phyloP scores from a whole-genome alignment of 2,888 invertebrate genomes.

The Steinernema carpocapsae region DNA sequence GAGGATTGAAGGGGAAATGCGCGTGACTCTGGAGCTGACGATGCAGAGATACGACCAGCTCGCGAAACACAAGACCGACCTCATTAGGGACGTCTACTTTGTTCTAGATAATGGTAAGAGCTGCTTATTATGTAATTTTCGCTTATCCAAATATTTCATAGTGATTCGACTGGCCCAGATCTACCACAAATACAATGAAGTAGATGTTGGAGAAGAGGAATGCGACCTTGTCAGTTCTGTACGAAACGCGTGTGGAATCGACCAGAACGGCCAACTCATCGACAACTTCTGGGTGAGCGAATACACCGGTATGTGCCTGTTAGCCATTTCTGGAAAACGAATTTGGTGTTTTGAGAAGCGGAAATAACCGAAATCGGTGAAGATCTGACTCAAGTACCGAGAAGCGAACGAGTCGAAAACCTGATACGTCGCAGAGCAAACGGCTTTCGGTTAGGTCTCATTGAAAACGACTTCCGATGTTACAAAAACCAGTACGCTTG shows the following conservation, averaged over 20 bases:
- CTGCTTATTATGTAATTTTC: too few relatives aligned
- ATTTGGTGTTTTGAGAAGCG: slow-evolving; percentile 35
- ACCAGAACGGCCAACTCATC: slow-evolving; percentile 47
- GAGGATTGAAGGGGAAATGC: slow-evolving; percentile 57
- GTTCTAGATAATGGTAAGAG: slow-evolving; percentile 27
- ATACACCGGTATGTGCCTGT: slow-evolving; percentile 37
- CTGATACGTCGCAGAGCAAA: not conserved
- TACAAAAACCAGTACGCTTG: slow-evolving; percentile 89
- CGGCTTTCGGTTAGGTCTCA: slow-evolving; percentile 47
- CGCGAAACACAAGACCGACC: slow-evolving; percentile 76
- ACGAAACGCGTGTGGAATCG: slow-evolving; percentile 21
- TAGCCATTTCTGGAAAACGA: not conserved
- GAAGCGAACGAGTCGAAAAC: slow-evolving; percentile 16
- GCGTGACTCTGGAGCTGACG: slow-evolving; percentile 57
- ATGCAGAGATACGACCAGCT: slow-evolving; percentile 71
- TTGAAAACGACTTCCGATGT: slow-evolving; percentile 77
- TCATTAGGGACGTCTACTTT: slow-evolving; percentile 23
- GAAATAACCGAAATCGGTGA: slow-evolving; percentile 38
- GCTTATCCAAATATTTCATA: too few relatives aligned
- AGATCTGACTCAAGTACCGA: not conserved
- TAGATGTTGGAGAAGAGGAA: not conserved
- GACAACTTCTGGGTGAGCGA: slow-evolving; percentile 58
- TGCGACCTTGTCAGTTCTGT: not conserved
- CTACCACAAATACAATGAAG: slow-evolving; percentile 18
- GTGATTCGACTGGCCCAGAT: slow-evolving; percentile 34